Evolutionary conservation across 2,888 invertebrate genomes (phyloP), one percentile per base, ranked within the genome.

Genomic region (Epinotia ramella): DNA sequence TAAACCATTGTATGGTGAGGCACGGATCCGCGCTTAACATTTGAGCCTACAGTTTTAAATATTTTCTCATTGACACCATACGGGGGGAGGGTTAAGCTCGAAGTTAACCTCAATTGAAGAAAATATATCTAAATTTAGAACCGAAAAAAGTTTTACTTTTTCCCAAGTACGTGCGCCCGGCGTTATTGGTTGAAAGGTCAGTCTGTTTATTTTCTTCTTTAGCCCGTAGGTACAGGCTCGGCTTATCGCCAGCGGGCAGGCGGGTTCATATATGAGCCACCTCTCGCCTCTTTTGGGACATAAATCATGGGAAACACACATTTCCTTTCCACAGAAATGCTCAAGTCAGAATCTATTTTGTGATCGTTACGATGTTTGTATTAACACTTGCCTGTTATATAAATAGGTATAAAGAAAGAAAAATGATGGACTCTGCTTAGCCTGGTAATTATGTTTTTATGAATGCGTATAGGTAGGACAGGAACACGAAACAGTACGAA

Each of bases 281-380:
- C 90, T 90, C 89, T 81, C 87, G 85, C 89, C 89, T 88, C 87
- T 91, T 90, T 86, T 65, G 87, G 89, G 88, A 89, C 88, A 93
- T 94, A 93, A 93, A 94, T 94, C 92, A 93, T 92, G 88, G 85
- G 86, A 89, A 92, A 91, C 91, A 92, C 93, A 92, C 91, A 93
- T 93, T 92, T 90, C 90, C 92, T 92, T 87, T 92, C 91, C 89
- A 83, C 90, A 89, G 77, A 91, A 91, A 89, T 88, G 87, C 86
- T 90, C 82, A 82, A 84, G 86, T 89, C 86, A 80, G 88, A 90
- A 90, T 90, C 86, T 88, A 89, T 91, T 91, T 90, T 90, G 86
- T 84, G 82, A 85, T 80, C 84, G 82, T 80, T 81, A 83, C 80
- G 81, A 84, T 88, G 88, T 89, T 88, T 87, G 88, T 88, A 87